These are phyloP conservation scores for Elmis aenea DNA, from an alignment of 2,888 invertebrate genomes.

Conservation along the genomic window DNA sequence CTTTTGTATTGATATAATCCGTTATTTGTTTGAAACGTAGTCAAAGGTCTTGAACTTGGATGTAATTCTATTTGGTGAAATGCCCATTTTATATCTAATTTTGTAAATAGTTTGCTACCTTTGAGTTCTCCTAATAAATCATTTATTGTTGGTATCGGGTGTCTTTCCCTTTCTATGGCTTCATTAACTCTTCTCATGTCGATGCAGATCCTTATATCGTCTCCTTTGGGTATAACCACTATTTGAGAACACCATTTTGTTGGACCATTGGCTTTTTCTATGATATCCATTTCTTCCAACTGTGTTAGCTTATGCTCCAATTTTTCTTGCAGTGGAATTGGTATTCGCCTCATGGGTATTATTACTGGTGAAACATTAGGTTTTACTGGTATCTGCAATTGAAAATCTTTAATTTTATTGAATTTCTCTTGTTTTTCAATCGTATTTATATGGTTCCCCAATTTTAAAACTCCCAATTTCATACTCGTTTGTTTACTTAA, in stretches of 20 bases:
- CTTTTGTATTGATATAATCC: slow-evolving; percentile 40
- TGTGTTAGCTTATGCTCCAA: slow-evolving; percentile 14
- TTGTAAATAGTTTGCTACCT: slow-evolving; percentile 22
- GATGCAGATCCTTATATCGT: slow-evolving; percentile 16
- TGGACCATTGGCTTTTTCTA: slow-evolving; percentile 12
- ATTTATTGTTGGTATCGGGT: slow-evolving; percentile 22
- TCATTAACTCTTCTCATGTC: slow-evolving; percentile 23
- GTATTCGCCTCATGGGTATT: slow-evolving; percentile 19
- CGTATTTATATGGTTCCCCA: neutral
- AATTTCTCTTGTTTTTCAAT: slow-evolving; percentile 1
- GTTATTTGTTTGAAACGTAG: slow-evolving; percentile 37
- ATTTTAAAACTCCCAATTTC: slow-evolving; percentile 2
- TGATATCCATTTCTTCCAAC: slow-evolving; percentile 14
- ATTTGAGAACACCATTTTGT: slow-evolving; percentile 24
- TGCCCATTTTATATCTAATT: slow-evolving; percentile 36
- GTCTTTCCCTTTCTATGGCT: slow-evolving; percentile 22
- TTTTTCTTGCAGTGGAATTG: slow-evolving; percentile 14
- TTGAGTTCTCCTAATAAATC: slow-evolving; percentile 20
- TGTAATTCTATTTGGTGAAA: slow-evolving; percentile 39
- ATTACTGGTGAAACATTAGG: slow-evolving; percentile 12
- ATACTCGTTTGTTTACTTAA: slow-evolving; percentile 5
- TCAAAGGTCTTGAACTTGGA: slow-evolving; percentile 32
- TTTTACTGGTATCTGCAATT: slow-evolving; percentile 19
- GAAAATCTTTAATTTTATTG: slow-evolving; percentile 23
- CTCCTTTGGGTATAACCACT: slow-evolving; percentile 22